phyloP scores from a whole-genome alignment of 2,797 vertebrate genomes.

The Cirrhinus mrigala region DNA sequence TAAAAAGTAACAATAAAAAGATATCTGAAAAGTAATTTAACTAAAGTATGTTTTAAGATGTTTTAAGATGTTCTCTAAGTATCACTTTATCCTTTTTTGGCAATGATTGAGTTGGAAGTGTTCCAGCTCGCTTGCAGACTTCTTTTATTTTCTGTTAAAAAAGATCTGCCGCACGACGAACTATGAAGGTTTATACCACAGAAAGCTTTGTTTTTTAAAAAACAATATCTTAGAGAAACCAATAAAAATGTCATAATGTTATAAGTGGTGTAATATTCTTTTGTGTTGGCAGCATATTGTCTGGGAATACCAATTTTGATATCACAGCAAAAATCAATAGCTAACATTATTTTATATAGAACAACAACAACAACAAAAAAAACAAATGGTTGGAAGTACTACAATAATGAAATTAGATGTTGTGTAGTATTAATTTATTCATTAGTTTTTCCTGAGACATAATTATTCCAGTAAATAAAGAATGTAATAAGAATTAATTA shows the following conservation, averaged over 20 bases:
- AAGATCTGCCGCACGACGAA: background rate
- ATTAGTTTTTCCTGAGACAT: no score
- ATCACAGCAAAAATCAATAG: background rate
- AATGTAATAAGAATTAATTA: no score
- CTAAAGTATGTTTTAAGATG: background rate
- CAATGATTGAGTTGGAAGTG: background rate
- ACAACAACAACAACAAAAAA: background rate
- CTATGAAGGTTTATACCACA: background rate
- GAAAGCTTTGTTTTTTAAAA: background rate
- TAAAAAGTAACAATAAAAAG: background rate
- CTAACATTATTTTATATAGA: background rate
- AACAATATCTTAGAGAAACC: background rate
- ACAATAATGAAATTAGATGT: no score
- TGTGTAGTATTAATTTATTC: no score
- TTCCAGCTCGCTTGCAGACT: background rate
- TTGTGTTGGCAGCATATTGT: background rate
- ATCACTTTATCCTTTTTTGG: background rate
- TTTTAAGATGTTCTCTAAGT: constrained; percentile 14
- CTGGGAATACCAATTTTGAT: background rate
- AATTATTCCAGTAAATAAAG: background rate
- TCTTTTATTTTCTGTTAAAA: constrained; percentile 9
- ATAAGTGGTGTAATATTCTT: background rate
- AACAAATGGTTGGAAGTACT: no score
- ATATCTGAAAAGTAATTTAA: constrained; percentile 1
- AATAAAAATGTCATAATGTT: background rate